Conservation (phyloP, 1,140 invertebrate species). For the Drosophila seguyi region DNA sequence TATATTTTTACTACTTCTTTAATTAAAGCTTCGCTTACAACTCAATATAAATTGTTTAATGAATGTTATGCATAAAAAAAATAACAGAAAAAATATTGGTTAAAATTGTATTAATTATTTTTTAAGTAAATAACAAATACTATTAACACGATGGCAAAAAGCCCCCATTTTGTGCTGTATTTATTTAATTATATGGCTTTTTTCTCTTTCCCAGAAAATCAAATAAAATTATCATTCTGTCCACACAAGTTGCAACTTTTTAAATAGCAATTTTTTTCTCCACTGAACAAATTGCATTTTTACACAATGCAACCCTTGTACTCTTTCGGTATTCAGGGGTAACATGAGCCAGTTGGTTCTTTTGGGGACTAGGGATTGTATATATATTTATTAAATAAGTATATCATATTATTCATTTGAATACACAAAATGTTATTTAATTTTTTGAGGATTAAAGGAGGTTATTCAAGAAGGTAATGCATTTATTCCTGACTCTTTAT, state of each 20-base stretch:
- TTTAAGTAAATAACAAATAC: slow-evolving; percentile 4
- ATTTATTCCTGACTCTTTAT: too few species aligned
- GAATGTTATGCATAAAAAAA: not conserved
- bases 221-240: slow-evolving; percentile 12
- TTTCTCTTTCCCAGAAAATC: not conserved
- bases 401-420: not conserved
- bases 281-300: not conserved
- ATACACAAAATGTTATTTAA: not conserved
- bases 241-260: slow-evolving; percentile 1
- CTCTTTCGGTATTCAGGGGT: not conserved
- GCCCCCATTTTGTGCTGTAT: not conserved
- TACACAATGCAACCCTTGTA: slow-evolving; percentile 9
- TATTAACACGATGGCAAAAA: not conserved
- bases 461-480: not conserved
- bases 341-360: not conserved
- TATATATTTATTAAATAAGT: not conserved
- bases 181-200: slow-evolving; percentile 5
- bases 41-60: not conserved
- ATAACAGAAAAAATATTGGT: not conserved
- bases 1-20: not conserved
- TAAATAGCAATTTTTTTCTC: not conserved
- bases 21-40: not conserved
- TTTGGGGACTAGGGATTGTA: not conserved
- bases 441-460: too few species aligned
- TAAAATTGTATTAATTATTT: not conserved